A percentile compares a stretch with the other conserved stretches of the same genome.
Evolutionary conservation across 2,113 vertebrate genomes (phyloP).

Genomic region (Sturnira hondurensis): DNA sequence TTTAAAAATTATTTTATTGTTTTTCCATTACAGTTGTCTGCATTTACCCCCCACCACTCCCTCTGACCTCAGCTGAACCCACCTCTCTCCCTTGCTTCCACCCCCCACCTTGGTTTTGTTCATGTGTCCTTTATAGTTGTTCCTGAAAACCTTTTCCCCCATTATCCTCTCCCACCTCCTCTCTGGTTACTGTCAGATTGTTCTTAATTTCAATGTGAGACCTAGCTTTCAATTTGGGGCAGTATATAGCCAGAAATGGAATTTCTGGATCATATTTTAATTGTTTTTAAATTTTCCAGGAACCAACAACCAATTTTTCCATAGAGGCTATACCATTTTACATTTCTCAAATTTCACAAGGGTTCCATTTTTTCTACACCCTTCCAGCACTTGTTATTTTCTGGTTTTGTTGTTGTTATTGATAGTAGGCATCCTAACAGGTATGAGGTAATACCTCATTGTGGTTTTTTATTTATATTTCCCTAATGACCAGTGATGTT

Average conservation of each 20-base stretch:
- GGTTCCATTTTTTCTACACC: neutral
- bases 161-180: too few relatives aligned
- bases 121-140: too few relatives aligned
- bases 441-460: neutral
- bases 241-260: neutral
- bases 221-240: neutral
- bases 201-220: too few relatives aligned
- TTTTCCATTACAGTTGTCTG: too few relatives aligned
- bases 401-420: neutral
- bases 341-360: neutral
- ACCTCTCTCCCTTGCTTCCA: too few relatives aligned
- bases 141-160: too few relatives aligned
- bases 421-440: neutral
- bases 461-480: neutral
- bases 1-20: too few relatives aligned
- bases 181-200: too few relatives aligned
- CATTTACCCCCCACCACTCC: too few relatives aligned
- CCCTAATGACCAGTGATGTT: neutral
- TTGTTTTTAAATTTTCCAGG: neutral
- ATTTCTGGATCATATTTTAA: neutral
- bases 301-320: neutral
- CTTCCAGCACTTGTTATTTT: neutral
- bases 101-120: too few relatives aligned
- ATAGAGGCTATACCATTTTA: neutral
- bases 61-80: too few relatives aligned